Evolutionary conservation across 2,888 invertebrate genomes (phyloP), one percentile per base, ranked within the genome.

Genomic region (Achlya flavicornis): DNA sequence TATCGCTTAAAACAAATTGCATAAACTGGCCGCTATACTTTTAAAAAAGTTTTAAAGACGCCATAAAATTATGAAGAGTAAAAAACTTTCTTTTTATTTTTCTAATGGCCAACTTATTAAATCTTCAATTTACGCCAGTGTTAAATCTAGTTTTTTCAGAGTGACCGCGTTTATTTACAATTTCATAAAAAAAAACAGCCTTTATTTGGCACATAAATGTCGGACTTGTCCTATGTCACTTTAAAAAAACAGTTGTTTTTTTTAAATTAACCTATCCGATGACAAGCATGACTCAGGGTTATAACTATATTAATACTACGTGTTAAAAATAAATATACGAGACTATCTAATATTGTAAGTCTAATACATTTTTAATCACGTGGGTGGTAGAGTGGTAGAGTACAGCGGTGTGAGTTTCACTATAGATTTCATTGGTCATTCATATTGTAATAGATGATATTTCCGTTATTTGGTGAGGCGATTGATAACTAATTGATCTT

Each of bases 361-460:
- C 64, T 64, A 70, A 71, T 70, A 68, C 57, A 58, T 64, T 68
- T 70, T 70, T 71, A 72, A 26, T 43, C 11, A 0, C 62, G 76
- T 76, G 71, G 76, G 77, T 59, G 71, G 62, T 66, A 67, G 66
- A 68, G 77, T 59, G 71, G 62, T 66, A 67, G 66, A 68, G 58
- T 53, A 48, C 48, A 69, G 67, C 19, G 62, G 43, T 43, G 46
- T 26, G 26, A 26, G 26, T 26, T 26, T 26, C 2, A 26, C 26
- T 35, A 12, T 19, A 19, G 57, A 57, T 64, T 63, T 62, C 46
- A 61, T 62, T 53, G 35, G 41, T 12, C 38, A 35, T 19, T 53
- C 19, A 19, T 19, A 53, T 53, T 10, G 26, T 26, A 26, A 8
- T 19, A 7, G 19, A 53, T 53, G 16, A 48, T 19, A 19, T 19